Base-by-base conservation (phyloP, 64 coral and sea anemone species). In the Cladopsammia gracilis region DNA sequence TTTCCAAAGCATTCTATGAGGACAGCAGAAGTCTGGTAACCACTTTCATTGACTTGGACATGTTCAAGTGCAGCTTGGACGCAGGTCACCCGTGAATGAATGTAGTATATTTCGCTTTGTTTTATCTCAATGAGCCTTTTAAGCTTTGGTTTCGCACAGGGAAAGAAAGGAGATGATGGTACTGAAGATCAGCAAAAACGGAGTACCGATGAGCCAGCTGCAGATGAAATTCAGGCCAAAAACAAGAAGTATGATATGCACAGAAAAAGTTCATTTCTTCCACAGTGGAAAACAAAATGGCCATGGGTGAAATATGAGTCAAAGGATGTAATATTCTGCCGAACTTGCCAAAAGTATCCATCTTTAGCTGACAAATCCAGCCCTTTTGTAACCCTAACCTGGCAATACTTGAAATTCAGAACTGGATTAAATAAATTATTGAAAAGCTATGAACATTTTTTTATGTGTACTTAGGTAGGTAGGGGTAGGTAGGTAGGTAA, bases 231-330 rank as follows among this genome's bases (percentile, higher is more conserved):
- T 85, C 62, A 68, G 82, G 68, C 82, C 46, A 70, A 85, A 85
- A 70, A 85, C 82, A 85, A 85, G 50, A 85, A 85, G 82, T 85
- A 47, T 12, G 82, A 70, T 48, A 83, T 23, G 44, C 82, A 83
- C 58, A 23, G 22, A 42, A 83, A 83, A 83, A n/a, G 23, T 62
- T 58, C 60, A 16, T 62, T 83, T 85, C 59, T 85, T 85, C 57
- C 60, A 85, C 82, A 85, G 61, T 85, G 82, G 82, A 66, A 85
- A 85, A 85, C 82, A 85, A 85, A 85, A 85, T 70, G 82, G 59
- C 62, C 59, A 34, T 85, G 82, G 82, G 82, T 85, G 43, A 61
- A 45, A 48, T 50, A 67, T 83, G 79, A 83, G 79, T 25, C 64
- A 62, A 64, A 64, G 79, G 79, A 54, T 83, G 82, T 85, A n/a